These are phyloP conservation scores for Drosophila fungiperda DNA, from an alignment of 2,888 invertebrate species.

Conservation along the genomic window DNA sequence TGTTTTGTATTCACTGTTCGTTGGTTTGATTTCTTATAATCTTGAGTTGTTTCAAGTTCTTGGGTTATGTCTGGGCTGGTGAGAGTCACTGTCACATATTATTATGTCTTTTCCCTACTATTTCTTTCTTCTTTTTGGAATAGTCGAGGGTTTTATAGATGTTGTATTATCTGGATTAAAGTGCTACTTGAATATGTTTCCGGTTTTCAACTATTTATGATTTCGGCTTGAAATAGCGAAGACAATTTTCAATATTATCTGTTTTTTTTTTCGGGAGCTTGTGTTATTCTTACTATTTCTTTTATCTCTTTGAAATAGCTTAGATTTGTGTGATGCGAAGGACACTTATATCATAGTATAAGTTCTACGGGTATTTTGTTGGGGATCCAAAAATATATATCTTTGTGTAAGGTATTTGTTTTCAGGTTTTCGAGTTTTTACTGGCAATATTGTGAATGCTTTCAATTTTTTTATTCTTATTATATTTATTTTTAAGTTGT, in stretches of 20 bases:
- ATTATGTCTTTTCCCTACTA: not conserved
- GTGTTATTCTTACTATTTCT: constrained; percentile 8
- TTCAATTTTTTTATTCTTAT: not conserved
- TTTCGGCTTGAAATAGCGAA: not conserved
- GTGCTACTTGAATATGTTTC: not conserved
- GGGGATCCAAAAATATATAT: not conserved
- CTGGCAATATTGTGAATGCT: constrained; percentile 4
- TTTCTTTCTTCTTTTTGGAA: not conserved
- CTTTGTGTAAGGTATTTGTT: not conserved
- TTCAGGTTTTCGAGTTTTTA: not conserved
- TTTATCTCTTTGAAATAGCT: constrained; percentile 1
- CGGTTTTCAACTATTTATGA: not conserved
- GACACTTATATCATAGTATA: not conserved
- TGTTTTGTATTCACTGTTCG: constrained; percentile 7
- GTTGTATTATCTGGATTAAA: not conserved
- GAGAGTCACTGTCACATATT: not conserved
- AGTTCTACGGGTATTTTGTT: not conserved
- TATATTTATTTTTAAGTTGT: not conserved
- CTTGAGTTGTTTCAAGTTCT: constrained; percentile 3
- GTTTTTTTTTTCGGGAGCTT: not conserved
- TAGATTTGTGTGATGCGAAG: not conserved
- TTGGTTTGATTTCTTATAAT: constrained; percentile 1
- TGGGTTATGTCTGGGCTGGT: not conserved
- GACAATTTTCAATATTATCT: not conserved
- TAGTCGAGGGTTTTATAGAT: not conserved